These are phyloP conservation scores for Pristionchus entomophagus DNA, from an alignment of 2,888 invertebrate genomes.

Conservation along the genomic window DNA sequence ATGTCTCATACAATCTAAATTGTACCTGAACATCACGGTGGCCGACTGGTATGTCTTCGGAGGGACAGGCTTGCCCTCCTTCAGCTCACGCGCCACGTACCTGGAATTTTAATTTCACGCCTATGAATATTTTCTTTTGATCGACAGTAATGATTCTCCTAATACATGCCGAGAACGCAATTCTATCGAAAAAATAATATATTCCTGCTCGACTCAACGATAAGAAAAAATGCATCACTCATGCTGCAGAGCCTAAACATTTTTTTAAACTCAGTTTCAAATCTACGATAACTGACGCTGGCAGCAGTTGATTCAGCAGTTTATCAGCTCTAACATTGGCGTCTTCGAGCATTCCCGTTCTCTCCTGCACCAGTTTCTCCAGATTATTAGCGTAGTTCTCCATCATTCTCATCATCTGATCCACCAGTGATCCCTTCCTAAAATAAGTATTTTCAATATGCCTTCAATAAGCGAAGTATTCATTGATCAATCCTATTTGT, in stretches of 20 bases:
- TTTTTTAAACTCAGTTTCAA: no score
- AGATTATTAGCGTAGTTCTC: conserved; percentile 74
- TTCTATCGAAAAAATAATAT: no score
- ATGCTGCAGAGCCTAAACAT: no score
- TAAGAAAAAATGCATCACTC: no score
- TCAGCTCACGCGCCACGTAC: conserved; percentile 72
- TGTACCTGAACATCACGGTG: conserved; percentile 68
- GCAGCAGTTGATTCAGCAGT: conserved; percentile 70
- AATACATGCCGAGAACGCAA: no score
- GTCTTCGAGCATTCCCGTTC: conserved; percentile 75
- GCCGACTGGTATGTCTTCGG: conserved; percentile 69
- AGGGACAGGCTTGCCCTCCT: conserved; percentile 71
- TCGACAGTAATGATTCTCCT: background rate
- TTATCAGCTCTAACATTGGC: conserved; percentile 72
- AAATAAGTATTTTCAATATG: no score
- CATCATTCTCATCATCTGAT: conserved; percentile 74
- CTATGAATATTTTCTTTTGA: no score
- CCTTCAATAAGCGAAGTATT: no score
- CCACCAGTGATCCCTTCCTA: conserved; percentile 73
- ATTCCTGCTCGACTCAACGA: no score
- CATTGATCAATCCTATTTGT: background rate
- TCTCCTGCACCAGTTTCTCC: conserved; percentile 73
- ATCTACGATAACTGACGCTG: conserved; percentile 50
- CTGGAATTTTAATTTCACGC: no score
- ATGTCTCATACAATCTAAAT: no score